These are phyloP conservation scores for Ommatoiulus sabulosus DNA, from an alignment of 2,888 invertebrate genomes.

Conservation along the genomic window DNA sequence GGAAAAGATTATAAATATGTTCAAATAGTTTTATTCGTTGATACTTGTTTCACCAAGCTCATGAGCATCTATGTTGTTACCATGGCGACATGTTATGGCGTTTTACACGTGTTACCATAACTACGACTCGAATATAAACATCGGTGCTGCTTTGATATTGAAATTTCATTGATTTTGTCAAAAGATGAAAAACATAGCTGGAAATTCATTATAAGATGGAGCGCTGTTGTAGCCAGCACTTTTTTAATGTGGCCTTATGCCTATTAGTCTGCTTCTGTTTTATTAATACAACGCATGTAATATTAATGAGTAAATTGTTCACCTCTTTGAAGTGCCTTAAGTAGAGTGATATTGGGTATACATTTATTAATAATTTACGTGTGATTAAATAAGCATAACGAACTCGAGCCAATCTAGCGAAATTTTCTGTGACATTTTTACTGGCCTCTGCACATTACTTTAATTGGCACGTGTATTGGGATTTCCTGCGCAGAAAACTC, in stretches of 20 bases:
- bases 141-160: constrained; percentile 8
- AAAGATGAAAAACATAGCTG: neutral
- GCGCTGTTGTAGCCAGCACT: neutral
- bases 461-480: neutral
- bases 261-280: constrained; percentile 7
- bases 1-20: too few relatives aligned
- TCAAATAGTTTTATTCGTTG: too few relatives aligned
- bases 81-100: neutral
- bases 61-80: too few relatives aligned
- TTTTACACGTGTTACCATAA: neutral
- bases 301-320: constrained; percentile 7
- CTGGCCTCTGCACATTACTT: neutral
- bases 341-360: constrained; percentile 28
- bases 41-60: too few relatives aligned
- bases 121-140: neutral
- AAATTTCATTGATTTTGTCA: neutral
- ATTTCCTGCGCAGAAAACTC: neutral
- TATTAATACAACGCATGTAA: constrained; percentile 2
- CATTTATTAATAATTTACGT: neutral
- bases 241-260: neutral
- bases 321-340: constrained; percentile 39
- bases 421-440: neutral
- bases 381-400: neutral
- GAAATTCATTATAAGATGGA: neutral
- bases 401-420: neutral